These are phyloP conservation scores for Recurvirostra avosetta DNA, from an alignment of 2,113 vertebrate genomes.

Conservation along the genomic window DNA sequence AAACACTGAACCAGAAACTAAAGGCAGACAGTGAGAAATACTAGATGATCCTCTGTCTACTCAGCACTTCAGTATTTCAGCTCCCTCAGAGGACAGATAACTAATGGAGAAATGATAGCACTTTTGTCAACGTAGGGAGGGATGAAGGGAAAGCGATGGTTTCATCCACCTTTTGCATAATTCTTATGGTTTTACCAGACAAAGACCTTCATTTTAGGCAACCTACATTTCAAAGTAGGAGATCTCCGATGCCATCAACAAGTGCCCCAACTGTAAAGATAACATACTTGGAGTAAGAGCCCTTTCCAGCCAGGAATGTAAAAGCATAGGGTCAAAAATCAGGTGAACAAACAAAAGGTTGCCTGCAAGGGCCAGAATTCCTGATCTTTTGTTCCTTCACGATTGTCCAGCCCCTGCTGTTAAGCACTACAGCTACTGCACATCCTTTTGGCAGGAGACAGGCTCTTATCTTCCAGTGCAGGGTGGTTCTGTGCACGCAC, in stretches of 20 bases:
- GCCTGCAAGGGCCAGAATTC: background rate
- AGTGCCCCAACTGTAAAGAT: background rate
- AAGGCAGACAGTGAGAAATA: background rate
- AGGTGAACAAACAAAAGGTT: background rate
- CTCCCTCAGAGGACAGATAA: background rate
- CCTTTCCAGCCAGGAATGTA: background rate
- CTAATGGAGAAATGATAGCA: background rate
- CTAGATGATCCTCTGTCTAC: background rate
- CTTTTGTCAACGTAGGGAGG: background rate
- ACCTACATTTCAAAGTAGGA: background rate
- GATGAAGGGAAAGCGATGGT: background rate
- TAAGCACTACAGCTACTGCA: background rate
- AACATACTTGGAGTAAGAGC: background rate
- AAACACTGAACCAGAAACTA: background rate
- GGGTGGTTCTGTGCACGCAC: background rate
- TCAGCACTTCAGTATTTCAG: background rate
- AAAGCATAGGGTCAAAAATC: background rate
- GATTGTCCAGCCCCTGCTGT: background rate
- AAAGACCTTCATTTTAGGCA: background rate
- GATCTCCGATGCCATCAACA: background rate
- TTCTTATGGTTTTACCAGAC: background rate
- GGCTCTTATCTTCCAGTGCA: background rate
- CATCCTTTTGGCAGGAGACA: background rate
- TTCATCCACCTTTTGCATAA: background rate
- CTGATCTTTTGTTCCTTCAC: background rate